Evolutionary conservation across 2,888 invertebrate species (phyloP), one percentile per base, ranked within the genome.

Genomic region (Deroplatys truncata): DNA sequence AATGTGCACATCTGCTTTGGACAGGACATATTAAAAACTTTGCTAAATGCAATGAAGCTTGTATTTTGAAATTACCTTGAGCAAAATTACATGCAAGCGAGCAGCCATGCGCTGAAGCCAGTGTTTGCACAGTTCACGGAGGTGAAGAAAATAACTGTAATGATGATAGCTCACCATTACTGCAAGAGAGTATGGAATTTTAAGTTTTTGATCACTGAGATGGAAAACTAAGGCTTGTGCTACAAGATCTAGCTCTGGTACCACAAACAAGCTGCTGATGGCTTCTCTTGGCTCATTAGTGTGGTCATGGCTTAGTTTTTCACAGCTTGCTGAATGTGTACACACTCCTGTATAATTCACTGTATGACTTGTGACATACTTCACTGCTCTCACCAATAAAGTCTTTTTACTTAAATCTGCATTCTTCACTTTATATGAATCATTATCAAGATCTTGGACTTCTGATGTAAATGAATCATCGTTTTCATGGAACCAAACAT

Each of bases 341-440:
- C 29, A 82, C 13, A 31, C 83, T 84, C 90, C 89, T 72, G 90
- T 88, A 43, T 91, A 91, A 88, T 91, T 91, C 3, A 91, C 91
- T 28, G 91, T 91, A 86, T 91, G 91, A 87, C 90, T 88, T 16
- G 91, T 91, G 1, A 91, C 90, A 90, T 91, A 91, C 35, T 91
- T 91, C 31, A 91, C 89, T 20, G 91, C 90, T 83, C 90, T 91
- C 83, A 29, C 43, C 49, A 90, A 29, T 35, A 87, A 87, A 28
- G 84, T 13, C 20, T 49, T 31, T 8, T 84, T 87, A 20, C 20
- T 20, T 72, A 72, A 72, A 25, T 87, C 82, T 5, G 29, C 29
- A 43, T 15, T 31, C 35, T 15, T 20, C 28, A 29, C 85, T 28
- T 35, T 89, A 9, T 85, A 15, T 13, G 49, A 20, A 16, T 16